Evolutionary conservation across 2,797 vertebrate genomes (phyloP).

Genomic region (Dendrocincla fuliginosa): DNA sequence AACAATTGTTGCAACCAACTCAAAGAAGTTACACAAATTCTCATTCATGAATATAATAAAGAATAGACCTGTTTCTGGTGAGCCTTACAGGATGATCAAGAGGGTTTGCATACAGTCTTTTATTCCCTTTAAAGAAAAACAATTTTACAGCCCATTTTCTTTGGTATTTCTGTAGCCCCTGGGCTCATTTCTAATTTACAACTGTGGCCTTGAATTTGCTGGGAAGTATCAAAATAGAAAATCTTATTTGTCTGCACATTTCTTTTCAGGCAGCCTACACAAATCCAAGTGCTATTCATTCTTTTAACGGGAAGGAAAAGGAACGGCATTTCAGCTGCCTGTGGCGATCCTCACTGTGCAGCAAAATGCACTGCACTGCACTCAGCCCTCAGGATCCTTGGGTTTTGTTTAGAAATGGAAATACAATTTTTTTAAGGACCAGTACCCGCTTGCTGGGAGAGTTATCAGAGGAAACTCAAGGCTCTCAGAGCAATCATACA

Average conservation of each 20-base stretch:
- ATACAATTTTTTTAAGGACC: neutral
- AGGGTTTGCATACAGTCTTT: neutral
- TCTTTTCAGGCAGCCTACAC: neutral
- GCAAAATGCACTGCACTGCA: neutral
- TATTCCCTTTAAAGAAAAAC: neutral
- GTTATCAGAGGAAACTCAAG: neutral
- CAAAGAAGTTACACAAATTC: neutral
- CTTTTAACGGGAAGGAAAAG: neutral
- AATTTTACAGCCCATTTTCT: neutral
- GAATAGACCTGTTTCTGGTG: neutral
- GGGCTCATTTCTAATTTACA: conserved; percentile 4
- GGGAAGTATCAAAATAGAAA: conserved; percentile 29
- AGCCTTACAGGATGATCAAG: neutral
- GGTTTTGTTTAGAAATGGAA: neutral
- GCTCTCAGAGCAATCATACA: neutral
- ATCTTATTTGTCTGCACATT: neutral
- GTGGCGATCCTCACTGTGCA: neutral
- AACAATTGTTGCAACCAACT: neutral
- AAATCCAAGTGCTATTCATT: neutral
- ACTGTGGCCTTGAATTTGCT: neutral
- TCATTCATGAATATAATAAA: neutral
- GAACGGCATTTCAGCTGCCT: neutral
- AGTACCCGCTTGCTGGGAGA: neutral
- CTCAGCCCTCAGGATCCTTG: neutral
- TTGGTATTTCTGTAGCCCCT: neutral